Percentiles rank a stretch among this genome's conserved stretches.
phyloP scores from a whole-genome alignment of 1,140 invertebrate genomes.

The Meteorus sp. region DNA sequence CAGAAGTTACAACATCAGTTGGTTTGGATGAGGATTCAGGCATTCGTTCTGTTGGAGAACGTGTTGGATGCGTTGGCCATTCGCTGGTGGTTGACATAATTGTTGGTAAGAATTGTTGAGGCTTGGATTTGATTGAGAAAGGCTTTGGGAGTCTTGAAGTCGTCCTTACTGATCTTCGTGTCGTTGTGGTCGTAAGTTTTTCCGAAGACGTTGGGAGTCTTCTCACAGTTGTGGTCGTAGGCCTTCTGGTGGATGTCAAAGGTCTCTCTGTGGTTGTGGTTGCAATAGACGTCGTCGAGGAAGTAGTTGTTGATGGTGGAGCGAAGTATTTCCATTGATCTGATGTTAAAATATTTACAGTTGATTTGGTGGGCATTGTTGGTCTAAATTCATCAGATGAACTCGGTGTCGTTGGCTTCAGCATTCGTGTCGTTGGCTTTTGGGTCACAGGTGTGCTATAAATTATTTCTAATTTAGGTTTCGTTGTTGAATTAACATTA shows the following conservation, averaged over 20 bases:
- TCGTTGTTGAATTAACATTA: not conserved
- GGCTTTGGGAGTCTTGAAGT: slow-evolving; percentile 7
- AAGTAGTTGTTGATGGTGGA: slow-evolving; percentile 28
- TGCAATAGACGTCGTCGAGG: not conserved
- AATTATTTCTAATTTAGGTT: slow-evolving; percentile 37
- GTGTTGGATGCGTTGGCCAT: not conserved
- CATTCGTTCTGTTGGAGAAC: not conserved
- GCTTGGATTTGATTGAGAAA: not conserved
- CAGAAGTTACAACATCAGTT: not conserved
- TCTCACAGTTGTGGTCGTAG: not conserved
- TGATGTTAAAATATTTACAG: slow-evolving; percentile 33
- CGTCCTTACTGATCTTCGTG: slow-evolving; percentile 1
- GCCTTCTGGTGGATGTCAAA: not conserved
- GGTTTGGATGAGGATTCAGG: not conserved
- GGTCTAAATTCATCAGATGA: slow-evolving; percentile 8
- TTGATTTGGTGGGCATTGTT: slow-evolving; percentile 28
- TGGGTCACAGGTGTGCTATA: slow-evolving; percentile 41
- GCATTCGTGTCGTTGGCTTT: slow-evolving; percentile 21
- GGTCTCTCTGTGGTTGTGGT: not conserved
- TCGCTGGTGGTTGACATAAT: slow-evolving; percentile 8
- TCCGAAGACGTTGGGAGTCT: not conserved
- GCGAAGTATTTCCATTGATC: slow-evolving; percentile 50
- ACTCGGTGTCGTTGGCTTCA: slow-evolving; percentile 14
- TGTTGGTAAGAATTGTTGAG: slow-evolving; percentile 37
- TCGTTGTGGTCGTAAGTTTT: not conserved